phyloP scores from a whole-genome alignment of 2,113 vertebrate species.

The Ceyx cyanopectus region DNA sequence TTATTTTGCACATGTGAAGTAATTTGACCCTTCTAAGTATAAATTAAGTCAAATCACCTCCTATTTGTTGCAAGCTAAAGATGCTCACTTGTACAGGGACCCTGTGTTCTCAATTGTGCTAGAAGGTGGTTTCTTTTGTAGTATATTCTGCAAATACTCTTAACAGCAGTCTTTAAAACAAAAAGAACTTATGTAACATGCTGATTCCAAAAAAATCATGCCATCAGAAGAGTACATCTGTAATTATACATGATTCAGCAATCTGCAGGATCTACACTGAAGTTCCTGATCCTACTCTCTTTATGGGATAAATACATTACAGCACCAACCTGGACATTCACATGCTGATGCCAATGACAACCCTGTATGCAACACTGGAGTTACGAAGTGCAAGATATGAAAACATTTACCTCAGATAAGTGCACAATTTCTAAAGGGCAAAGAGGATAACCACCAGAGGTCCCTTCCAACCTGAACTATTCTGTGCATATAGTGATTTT shows the following conservation, averaged over 20 bases:
- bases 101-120: neutral
- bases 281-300: neutral
- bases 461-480: neutral
- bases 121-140: neutral
- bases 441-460: neutral
- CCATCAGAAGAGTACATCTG: neutral
- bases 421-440: neutral
- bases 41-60: neutral
- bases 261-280: neutral
- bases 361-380: neutral
- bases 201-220: neutral
- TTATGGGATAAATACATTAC: neutral
- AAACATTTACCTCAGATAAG: conserved; percentile 1
- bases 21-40: neutral
- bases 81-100: neutral
- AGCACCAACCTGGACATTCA: neutral
- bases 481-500: neutral
- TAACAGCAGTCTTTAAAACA: neutral
- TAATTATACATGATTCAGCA: neutral
- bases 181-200: neutral
- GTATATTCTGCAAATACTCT: neutral
- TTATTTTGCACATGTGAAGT: neutral
- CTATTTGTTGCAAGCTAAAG: neutral
- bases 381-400: neutral
- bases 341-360: neutral